phyloP scores from a whole-genome alignment of 2,888 invertebrate species.

The Eudasyphora cyanicolor region DNA sequence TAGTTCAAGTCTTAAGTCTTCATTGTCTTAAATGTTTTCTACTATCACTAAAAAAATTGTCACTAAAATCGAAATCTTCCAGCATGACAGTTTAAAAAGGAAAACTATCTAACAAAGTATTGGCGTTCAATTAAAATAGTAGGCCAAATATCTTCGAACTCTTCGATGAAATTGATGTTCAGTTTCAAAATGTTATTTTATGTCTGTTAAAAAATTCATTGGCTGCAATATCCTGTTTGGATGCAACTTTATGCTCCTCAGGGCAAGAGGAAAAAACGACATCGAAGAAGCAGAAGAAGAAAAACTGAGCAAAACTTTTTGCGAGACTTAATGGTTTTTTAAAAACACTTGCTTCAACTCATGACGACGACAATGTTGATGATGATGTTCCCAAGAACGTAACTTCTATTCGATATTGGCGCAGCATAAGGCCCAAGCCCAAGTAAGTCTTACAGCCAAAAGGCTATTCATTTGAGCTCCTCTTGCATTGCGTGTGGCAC shows the following conservation, averaged over 20 bases:
- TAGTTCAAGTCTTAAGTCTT: no score
- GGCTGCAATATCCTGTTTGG: not conserved
- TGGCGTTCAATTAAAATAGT: no score
- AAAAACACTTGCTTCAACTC: not conserved
- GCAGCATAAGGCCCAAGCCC: not conserved
- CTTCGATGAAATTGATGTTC: not conserved
- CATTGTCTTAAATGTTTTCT: no score
- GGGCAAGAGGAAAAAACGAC: not conserved
- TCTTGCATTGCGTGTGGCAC: constrained; percentile 18
- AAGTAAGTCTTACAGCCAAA: not conserved
- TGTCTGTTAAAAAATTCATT: constrained; percentile 34
- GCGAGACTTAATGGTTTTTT: not conserved
- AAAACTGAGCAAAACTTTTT: not conserved
- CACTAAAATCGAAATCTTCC: no score
- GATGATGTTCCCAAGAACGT: not conserved
- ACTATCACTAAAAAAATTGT: no score
- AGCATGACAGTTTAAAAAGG: no score
- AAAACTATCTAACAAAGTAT: no score
- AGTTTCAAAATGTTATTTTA: not conserved
- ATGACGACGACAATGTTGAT: no score
- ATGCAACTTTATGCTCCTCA: not conserved
- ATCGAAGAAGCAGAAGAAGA: no score
- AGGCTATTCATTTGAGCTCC: no score
- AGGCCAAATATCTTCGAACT: no score
- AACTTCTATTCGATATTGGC: not conserved